Base-by-base conservation (phyloP, 2,888 invertebrate genomes). In the Callimorpha dominula region DNA sequence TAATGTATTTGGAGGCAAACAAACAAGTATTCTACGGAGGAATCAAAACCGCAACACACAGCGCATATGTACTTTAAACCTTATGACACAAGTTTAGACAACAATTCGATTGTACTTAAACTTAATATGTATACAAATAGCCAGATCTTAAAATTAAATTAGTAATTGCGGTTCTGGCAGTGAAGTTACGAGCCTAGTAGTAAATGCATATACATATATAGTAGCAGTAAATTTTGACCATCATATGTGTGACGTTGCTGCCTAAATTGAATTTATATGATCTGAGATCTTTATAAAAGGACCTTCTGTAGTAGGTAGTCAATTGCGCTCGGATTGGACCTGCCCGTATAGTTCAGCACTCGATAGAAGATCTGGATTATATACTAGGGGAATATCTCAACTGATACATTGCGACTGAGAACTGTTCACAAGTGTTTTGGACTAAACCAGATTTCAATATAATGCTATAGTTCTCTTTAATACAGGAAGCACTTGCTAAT, bases 91-190 rank as follows among this genome's bases (percentile, higher is more conserved):
- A 49, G 17, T 65, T 65, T 31, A 49, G 49, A 31, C 49, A 40
- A 31, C 31, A 31, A 50, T 65, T 65, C 49, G 49, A 49, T 50
- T 40, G 15, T 50, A 65, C 20, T 20, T 31, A 31, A 31, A 31
- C 3, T 50, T 50, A 65, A 60, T 60, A 60, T 31, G 57, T 12
- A n/a, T 20, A 60, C 57, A 60, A 65, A 65, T 50, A 65, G 65
- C 49, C 50, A 15, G 4, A 31, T 50, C 65, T 50, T 50, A 65
- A 49, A 65, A 50, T 65, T 15, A 50, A 65, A 20, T 20, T 8
- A 65, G 20, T 65, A 65, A 65, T 65, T 65, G 31, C 49, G 49
- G 50, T 50, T 31, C 15, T 40, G 31, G 31, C 5, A 50, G 49
- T 65, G 50, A 65, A 65, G 9, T 50, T 31, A 31, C 11, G 65